Evolutionary conservation across 2,888 invertebrate species (phyloP).

Genomic region (Ernsta delagoae): DNA sequence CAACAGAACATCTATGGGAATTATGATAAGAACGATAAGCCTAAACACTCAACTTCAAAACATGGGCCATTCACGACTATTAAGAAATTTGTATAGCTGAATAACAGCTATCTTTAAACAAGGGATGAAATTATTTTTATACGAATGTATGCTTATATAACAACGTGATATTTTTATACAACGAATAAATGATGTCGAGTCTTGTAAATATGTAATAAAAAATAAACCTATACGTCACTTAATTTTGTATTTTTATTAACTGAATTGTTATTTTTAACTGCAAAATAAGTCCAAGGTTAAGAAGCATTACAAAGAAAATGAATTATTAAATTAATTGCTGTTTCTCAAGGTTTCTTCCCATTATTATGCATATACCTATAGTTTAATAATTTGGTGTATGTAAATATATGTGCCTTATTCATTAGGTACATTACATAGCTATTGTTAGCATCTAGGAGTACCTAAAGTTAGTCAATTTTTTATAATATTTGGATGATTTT

Average conservation of each 20-base stretch:
- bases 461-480: too few species aligned
- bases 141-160: constrained; percentile 39
- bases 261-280: too few species aligned
- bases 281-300: too few species aligned
- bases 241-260: constrained; percentile 22
- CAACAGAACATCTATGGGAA: constrained; percentile 15
- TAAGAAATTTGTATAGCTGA: neutral
- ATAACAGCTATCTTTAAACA: constrained; percentile 3
- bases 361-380: too few species aligned
- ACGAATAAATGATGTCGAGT: constrained; percentile 51
- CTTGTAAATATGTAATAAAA: constrained; percentile 62
- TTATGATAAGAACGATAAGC: constrained; percentile 9
- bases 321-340: too few species aligned
- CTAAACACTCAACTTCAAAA: constrained; percentile 15
- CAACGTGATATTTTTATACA: constrained; percentile 45
- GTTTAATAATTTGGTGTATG: too few species aligned
- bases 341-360: too few species aligned
- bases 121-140: constrained; percentile 35
- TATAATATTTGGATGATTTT: too few species aligned
- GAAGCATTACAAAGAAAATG: too few species aligned
- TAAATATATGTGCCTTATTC: too few species aligned
- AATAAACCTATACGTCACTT: constrained; percentile 46
- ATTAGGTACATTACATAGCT: too few species aligned
- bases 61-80: constrained; percentile 27
- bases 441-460: too few species aligned